phyloP scores from a whole-genome alignment of 2,113 vertebrate genomes.

The Campylorhamphus procurvoides region DNA sequence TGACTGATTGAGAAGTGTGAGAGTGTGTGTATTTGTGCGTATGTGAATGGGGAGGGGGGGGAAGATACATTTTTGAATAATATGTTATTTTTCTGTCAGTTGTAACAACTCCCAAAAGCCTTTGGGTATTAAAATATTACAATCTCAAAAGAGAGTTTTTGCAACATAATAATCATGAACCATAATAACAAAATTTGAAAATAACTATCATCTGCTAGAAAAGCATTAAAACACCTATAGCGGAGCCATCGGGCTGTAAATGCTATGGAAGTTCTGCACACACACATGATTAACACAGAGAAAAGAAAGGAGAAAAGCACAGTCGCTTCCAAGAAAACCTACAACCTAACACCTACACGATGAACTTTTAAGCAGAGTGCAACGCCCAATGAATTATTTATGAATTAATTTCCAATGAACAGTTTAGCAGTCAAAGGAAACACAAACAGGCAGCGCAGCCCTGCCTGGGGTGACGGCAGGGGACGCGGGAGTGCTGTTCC shows the following conservation, averaged over 20 bases:
- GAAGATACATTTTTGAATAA: not conserved
- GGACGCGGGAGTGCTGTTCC: not conserved
- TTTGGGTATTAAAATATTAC: not conserved
- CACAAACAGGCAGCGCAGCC: not conserved
- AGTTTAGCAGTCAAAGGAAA: conserved; percentile 51
- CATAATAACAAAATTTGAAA: not conserved
- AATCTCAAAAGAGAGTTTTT: not conserved
- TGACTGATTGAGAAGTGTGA: not conserved
- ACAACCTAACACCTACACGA: conserved; percentile 16
- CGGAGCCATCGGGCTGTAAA: not conserved
- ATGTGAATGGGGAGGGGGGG: not conserved
- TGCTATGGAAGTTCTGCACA: not conserved
- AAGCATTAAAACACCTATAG: not conserved
- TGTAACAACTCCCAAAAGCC: not conserved
- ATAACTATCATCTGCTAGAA: not conserved
- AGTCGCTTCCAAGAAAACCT: conserved; percentile 28
- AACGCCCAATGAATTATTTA: conserved; percentile 55
- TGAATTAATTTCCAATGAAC: conserved; percentile 50
- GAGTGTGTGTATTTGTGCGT: too few species aligned
- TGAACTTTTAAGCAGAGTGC: conserved; percentile 50
- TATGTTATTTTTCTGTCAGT: not conserved
- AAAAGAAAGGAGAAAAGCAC: not conserved
- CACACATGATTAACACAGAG: not conserved
- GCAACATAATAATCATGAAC: not conserved
- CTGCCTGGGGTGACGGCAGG: not conserved